Base-by-base conservation (phyloP, 1,140 invertebrate genomes). In the Trichonephila inaurata region DNA sequence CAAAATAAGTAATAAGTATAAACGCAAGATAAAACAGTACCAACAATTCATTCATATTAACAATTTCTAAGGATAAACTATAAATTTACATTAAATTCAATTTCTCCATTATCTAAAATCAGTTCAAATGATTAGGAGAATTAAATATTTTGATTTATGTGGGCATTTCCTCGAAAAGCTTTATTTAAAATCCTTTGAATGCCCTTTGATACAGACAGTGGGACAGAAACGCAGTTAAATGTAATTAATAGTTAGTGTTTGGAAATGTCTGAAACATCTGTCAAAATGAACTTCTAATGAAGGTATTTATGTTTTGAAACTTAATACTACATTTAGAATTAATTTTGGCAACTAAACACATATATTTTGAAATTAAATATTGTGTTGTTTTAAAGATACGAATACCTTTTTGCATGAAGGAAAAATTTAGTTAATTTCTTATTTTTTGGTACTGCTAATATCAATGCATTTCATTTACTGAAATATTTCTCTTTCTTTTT, bases 81-180 rank as follows among this genome's bases (percentile, higher is more conserved):
- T 7, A 77, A 0, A 19, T 77, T 77, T 77, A 1, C 33, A 24
- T 77, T 18, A 77, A 77, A 77, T 19, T 40, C 18, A 77, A 33
- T 77, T 16, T 40, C 2, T 72, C 8, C 5, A 33, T 72, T 72
- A 72, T 72, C 14, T 33, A 5, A 77, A 77, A 24, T 40, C 12
- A 16, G 6, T 40, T 28, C 12, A 40, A 12, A 10, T 40, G 19
- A 40, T 77, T 77, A 28, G 28, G 3, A 19, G 28, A 40, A 77
- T 77, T 19, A 28, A 77, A 40, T 77, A 16, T 33, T 77, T 77
- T 77, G 72, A 77, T 77, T 33, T 77, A 77, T 40, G 33, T 77
- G 16, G 2, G 33, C 7, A 33, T 77, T 40, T 77, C 18, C 72
- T 24, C 72, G 3, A 0, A 4, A 19, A 77, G 72, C 28, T 40